Conservation (phyloP, 2,888 invertebrate genomes). For the Eupithecia tripunctaria region DNA sequence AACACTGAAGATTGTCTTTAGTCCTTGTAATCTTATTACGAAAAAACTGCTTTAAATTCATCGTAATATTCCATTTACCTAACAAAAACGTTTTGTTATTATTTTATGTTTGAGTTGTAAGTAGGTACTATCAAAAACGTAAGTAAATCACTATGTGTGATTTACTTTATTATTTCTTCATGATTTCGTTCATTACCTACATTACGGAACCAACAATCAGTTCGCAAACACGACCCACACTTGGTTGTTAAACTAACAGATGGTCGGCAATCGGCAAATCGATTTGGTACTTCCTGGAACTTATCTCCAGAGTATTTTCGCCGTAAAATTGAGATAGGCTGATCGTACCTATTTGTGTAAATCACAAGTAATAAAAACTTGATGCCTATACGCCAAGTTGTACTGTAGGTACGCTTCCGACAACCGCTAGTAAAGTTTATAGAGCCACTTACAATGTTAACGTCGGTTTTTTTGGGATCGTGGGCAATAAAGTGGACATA, state of each 20-base stretch:
- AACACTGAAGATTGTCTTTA: not conserved
- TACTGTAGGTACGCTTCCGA: not conserved
- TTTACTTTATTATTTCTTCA: too few species aligned
- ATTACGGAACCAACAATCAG: not conserved
- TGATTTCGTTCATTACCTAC: not conserved
- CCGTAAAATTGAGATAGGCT: slow-evolving; percentile 10
- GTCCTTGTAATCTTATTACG: not conserved
- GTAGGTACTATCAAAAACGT: not conserved
- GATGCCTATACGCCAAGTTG: not conserved
- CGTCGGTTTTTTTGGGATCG: not conserved
- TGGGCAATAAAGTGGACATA: not conserved
- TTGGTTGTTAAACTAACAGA: slow-evolving; percentile 15
- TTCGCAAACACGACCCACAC: not conserved
- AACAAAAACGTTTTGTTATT: not conserved
- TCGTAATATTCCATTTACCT: not conserved
- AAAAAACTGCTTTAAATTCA: not conserved
- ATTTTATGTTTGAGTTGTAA: not conserved
- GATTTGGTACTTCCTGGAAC: slow-evolving; percentile 21
- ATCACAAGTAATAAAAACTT: slow-evolving; percentile 6
- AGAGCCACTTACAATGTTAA: slow-evolving; percentile 1
- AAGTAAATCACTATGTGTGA: too few species aligned
- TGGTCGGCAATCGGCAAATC: slow-evolving; percentile 22
- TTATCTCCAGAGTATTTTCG: slow-evolving; percentile 5
- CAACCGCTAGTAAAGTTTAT: slow-evolving; percentile 2
- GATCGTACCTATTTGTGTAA: not conserved